Evolutionary conservation across 2,888 invertebrate genomes (phyloP).

Genomic region (Stenchaetothrips biformis): DNA sequence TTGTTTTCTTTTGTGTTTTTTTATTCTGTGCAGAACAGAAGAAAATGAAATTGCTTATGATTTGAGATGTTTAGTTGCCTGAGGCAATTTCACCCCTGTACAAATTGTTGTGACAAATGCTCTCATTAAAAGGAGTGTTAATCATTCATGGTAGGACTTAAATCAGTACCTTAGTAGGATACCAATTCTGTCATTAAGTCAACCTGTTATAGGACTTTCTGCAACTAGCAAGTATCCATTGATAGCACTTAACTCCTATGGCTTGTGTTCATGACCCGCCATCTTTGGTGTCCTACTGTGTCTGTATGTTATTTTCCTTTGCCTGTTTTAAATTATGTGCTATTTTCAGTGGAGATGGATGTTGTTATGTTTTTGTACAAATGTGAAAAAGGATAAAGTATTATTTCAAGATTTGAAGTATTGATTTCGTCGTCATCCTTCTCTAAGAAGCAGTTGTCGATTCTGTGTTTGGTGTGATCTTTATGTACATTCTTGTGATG

Average conservation of each 20-base stretch:
- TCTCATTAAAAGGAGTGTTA: background rate
- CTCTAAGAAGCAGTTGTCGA: background rate
- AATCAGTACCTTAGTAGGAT: background rate
- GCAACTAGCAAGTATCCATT: too few species aligned
- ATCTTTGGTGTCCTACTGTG: background rate
- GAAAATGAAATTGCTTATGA: background rate
- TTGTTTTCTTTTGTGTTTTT: background rate
- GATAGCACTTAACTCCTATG: too few species aligned
- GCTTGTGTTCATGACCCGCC: background rate
- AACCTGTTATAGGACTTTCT: background rate
- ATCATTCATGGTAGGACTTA: background rate
- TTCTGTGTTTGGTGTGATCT: conserved; percentile 20
- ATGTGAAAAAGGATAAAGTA: conserved; percentile 23
- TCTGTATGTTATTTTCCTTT: background rate
- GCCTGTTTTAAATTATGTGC: conserved; percentile 24
- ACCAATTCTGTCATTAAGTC: background rate
- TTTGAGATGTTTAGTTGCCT: background rate
- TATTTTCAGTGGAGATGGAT: conserved; percentile 9
- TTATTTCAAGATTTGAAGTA: conserved; percentile 11
- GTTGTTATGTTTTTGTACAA: conserved; percentile 24
- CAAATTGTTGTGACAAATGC: conserved; percentile 23
- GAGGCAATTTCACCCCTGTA: background rate
- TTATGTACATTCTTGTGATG: conserved; percentile 16
- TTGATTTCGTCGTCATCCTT: conserved; percentile 12
- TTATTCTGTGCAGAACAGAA: background rate